phyloP scores from a whole-genome alignment of 2,113 vertebrate genomes.

The Hylia prasina region DNA sequence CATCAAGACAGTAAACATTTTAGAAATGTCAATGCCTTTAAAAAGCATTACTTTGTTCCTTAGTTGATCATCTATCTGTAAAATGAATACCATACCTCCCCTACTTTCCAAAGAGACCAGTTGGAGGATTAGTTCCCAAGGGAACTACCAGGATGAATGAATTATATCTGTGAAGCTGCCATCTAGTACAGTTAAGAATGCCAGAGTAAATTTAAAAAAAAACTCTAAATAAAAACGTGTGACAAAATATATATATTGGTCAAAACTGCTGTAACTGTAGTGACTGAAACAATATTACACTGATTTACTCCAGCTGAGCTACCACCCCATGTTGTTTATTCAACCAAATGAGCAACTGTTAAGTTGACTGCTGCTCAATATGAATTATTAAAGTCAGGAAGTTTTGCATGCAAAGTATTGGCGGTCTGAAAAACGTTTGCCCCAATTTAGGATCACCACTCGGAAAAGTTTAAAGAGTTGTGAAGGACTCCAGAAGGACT shows the following conservation, averaged over 20 bases:
- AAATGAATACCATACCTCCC: background rate
- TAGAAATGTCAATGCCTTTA: background rate
- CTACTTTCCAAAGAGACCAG: background rate
- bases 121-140: background rate
- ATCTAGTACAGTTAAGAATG: background rate
- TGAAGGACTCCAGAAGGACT: background rate
- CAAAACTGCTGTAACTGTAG: background rate
- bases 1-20: background rate
- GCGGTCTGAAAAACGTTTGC: background rate
- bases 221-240: background rate
- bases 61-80: background rate
- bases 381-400: background rate
- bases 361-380: background rate
- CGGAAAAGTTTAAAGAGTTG: background rate
- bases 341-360: background rate
- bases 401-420: background rate
- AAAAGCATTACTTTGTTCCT: background rate
- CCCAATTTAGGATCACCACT: background rate
- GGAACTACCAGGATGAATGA: background rate
- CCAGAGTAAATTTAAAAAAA: background rate
- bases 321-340: background rate
- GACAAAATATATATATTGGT: background rate
- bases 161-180: background rate
- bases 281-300: background rate
- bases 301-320: background rate